Percentiles rank a stretch among this genome's conserved stretches.
These are phyloP conservation scores for Tapirus terrestris DNA, from an alignment of 2,113 vertebrate genomes.

Conservation along the genomic window DNA sequence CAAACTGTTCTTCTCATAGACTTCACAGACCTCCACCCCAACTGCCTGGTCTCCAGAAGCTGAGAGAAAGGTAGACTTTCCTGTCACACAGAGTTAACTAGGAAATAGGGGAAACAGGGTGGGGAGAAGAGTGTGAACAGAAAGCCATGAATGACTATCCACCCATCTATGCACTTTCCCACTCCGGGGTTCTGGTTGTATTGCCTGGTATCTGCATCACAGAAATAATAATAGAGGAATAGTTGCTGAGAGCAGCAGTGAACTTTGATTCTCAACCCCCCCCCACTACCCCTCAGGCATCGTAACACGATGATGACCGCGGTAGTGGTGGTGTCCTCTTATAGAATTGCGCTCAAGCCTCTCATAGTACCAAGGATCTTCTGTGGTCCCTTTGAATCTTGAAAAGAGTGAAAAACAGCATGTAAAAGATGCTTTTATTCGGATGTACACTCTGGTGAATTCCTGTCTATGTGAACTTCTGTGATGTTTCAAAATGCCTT, in stretches of 20 bases:
- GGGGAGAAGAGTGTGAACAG: background rate
- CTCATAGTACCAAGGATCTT: background rate
- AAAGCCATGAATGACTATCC: background rate
- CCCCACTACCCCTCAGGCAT: background rate
- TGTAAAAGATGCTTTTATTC: background rate
- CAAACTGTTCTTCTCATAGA: background rate
- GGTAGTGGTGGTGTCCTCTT: background rate
- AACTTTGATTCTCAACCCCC: background rate
- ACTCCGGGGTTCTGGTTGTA: background rate
- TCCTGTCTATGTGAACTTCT: background rate
- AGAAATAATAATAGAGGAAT: background rate
- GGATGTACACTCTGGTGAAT: background rate
- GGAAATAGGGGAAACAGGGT: fast-evolving
- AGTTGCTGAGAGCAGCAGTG: background rate
- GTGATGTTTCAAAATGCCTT: background rate
- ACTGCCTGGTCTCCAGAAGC: background rate
- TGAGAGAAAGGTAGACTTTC: background rate
- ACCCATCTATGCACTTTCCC: background rate
- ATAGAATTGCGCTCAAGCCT: background rate
- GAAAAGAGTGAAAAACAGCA: background rate
- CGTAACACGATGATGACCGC: background rate
- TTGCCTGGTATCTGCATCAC: background rate
- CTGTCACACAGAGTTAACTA: background rate
- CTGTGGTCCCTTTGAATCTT: background rate
- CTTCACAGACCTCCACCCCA: background rate